phyloP scores from a whole-genome alignment of 2,113 vertebrate species.

The Phrynocephalus versicolor region DNA sequence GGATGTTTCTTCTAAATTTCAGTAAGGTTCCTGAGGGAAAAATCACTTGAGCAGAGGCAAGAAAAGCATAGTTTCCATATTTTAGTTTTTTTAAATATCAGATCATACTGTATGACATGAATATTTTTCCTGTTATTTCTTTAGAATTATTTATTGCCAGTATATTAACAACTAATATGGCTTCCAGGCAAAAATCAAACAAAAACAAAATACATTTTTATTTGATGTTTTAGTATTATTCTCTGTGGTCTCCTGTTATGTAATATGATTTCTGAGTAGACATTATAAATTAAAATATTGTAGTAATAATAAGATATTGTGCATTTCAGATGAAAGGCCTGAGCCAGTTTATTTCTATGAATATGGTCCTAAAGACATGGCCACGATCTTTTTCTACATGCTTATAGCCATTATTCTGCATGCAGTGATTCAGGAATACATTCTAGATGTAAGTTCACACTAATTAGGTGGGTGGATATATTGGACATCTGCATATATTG shows the following conservation, averaged over 20 bases:
- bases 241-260: neutral
- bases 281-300: neutral
- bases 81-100: neutral
- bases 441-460: conserved; percentile 79
- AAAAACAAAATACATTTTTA: too few relatives aligned
- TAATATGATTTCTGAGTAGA: neutral
- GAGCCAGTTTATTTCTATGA: conserved; percentile 79
- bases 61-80: neutral
- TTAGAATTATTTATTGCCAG: neutral
- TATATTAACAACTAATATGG: neutral
- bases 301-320: conserved; percentile 10
- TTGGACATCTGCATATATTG: neutral
- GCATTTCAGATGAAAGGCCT: conserved; percentile 70
- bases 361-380: conserved; percentile 82
- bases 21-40: neutral
- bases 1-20: neutral
- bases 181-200: too few relatives aligned
- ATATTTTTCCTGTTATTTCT: neutral
- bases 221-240: too few relatives aligned
- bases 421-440: conserved; percentile 84
- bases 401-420: conserved; percentile 84
- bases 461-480: neutral
- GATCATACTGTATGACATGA: neutral
- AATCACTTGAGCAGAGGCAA: neutral
- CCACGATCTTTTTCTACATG: conserved; percentile 85